phyloP scores from a whole-genome alignment of 2,888 invertebrate species.

The Macaria liturata region DNA sequence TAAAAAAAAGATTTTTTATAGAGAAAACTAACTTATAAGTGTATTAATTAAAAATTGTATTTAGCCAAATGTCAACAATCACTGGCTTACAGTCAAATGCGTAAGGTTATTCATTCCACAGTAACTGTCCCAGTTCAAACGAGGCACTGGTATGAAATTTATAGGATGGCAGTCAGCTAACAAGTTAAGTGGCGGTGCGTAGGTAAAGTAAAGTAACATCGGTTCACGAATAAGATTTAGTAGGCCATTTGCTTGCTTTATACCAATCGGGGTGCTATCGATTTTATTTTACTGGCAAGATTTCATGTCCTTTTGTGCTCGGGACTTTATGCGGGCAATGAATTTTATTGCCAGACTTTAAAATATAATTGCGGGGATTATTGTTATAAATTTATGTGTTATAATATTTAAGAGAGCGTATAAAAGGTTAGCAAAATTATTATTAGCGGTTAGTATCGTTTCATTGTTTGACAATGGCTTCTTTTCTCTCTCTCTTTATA shows the following conservation, averaged over 20 bases:
- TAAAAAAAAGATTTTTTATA: too few species aligned
- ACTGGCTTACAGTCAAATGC: too few species aligned
- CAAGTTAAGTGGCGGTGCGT: conserved; percentile 29
- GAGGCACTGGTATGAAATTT: conserved; percentile 22
- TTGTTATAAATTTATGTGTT: neutral
- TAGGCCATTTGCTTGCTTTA: conserved; percentile 25
- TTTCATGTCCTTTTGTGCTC: conserved; percentile 16
- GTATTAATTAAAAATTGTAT: too few species aligned
- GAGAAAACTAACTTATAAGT: too few species aligned
- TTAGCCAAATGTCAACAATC: too few species aligned
- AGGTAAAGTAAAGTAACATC: conserved; percentile 23
- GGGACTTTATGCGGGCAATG: conserved; percentile 14
- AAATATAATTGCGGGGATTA: conserved; percentile 4
- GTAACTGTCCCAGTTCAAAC: neutral
- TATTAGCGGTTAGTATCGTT: too few species aligned
- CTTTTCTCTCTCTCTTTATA: too few species aligned
- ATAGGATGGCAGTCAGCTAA: conserved; percentile 24
- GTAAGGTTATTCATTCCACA: too few species aligned
- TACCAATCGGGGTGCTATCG: conserved; percentile 23
- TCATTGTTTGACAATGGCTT: too few species aligned
- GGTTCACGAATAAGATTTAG: conserved; percentile 26
- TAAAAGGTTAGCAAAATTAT: too few species aligned
- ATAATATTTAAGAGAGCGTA: too few species aligned
- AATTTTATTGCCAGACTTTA: conserved; percentile 14
- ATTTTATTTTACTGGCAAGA: conserved; percentile 22